Evolutionary conservation across 2,797 vertebrate species (phyloP).

Genomic region (Gobio occitaniae): DNA sequence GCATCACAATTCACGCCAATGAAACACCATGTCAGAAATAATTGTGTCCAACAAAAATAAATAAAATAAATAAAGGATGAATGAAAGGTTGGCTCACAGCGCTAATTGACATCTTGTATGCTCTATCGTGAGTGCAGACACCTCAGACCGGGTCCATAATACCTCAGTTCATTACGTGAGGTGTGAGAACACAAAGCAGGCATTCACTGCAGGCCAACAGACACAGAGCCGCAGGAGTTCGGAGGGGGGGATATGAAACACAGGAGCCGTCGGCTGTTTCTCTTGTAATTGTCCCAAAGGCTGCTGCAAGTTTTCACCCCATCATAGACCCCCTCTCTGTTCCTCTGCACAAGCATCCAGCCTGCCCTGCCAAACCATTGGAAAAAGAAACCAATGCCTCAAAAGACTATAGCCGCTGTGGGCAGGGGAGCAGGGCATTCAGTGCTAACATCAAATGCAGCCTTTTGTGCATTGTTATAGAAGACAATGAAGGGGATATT

Average conservation of each 20-base stretch:
- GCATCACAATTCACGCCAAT: constrained; percentile 7
- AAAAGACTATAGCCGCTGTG: constrained; percentile 38
- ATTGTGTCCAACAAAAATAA: constrained; percentile 46
- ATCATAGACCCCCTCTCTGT: constrained; percentile 58
- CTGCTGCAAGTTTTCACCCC: constrained; percentile 74
- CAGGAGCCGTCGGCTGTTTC: constrained; percentile 69
- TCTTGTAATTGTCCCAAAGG: constrained; percentile 77
- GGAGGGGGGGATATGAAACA: constrained; percentile 40
- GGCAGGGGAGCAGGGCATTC: constrained; percentile 22
- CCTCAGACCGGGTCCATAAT: constrained; percentile 66
- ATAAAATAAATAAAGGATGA: constrained; percentile 29
- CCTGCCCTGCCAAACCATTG: constrained; percentile 52
- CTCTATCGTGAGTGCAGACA: constrained; percentile 62
- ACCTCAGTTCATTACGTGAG: constrained; percentile 74
- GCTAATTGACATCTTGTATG: constrained; percentile 55
- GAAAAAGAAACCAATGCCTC: constrained; percentile 53
- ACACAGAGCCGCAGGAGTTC: constrained; percentile 65
- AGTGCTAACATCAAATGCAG: constrained; percentile 26
- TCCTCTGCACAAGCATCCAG: constrained; percentile 44
- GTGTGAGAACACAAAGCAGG: constrained; percentile 75
- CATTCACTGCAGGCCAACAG: constrained; percentile 76
- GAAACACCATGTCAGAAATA: constrained; percentile 37
- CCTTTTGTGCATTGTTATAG: constrained; percentile 48
- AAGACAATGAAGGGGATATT: constrained; percentile 48
- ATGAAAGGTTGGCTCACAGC: constrained; percentile 37